Conservation (phyloP, 2,113 vertebrate species). For the Lota lota region DNA sequence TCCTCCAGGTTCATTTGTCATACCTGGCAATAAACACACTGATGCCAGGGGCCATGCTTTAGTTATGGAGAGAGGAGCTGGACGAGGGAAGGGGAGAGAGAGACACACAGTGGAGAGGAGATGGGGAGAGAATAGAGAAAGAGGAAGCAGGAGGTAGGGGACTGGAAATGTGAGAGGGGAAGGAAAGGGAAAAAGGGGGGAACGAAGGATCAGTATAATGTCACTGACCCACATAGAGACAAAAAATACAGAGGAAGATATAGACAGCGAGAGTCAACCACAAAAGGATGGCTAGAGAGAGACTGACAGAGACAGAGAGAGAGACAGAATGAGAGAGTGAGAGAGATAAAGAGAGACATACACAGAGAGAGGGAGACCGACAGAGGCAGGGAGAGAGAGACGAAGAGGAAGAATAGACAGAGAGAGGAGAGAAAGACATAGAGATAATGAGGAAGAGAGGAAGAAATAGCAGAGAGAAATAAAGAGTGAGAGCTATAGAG, state of each 20-base stretch:
- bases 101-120: not conserved
- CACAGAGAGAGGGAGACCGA: too few relatives aligned
- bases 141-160: not conserved
- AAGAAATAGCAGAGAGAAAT: not conserved
- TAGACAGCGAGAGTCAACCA: too few relatives aligned
- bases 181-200: not conserved
- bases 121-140: conserved; percentile 2
- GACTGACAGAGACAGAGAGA: too few relatives aligned
- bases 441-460: too few relatives aligned
- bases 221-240: not conserved
- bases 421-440: too few relatives aligned
- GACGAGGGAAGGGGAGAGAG: conserved; percentile 1
- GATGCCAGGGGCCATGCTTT: conserved; percentile 26
- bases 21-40: conserved; percentile 49
- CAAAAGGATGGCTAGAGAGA: too few relatives aligned
- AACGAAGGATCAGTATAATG: not conserved
- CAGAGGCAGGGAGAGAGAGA: too few relatives aligned
- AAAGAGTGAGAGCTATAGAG: conserved; percentile 5
- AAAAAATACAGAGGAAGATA: too few relatives aligned
- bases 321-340: not conserved
- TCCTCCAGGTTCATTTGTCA: conserved; percentile 36
- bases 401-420: too few relatives aligned
- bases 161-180: not conserved
- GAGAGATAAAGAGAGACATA: not conserved
- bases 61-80: conserved; percentile 26